A percentile compares a stretch with the other conserved stretches of the same genome.
phyloP scores from a whole-genome alignment of 30 jellyfish, hydroid and myxozoan genomes.

The Hydractinia symbiolongicarpus region DNA sequence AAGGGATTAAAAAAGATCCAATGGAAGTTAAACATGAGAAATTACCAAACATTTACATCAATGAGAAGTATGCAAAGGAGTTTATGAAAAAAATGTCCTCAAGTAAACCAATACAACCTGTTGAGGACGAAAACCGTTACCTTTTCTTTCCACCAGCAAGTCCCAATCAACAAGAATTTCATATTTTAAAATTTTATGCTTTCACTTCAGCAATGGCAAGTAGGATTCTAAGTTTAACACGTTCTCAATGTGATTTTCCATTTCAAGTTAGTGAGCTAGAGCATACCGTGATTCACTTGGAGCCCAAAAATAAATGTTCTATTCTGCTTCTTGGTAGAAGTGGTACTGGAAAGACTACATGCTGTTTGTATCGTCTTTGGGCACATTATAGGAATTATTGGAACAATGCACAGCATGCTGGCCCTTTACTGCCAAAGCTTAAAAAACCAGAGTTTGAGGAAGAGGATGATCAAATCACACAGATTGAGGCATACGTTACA shows the following conservation, averaged over 20 bases:
- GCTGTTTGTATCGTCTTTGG: slow-evolving; percentile 87
- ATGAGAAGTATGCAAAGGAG: not conserved
- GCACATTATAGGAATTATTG: slow-evolving; percentile 55
- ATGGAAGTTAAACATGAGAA: not conserved
- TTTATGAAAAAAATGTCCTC: not conserved
- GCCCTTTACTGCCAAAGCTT: slow-evolving; percentile 51
- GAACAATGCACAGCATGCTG: slow-evolving; percentile 60
- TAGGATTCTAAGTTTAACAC: slow-evolving; percentile 27
- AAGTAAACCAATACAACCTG: slow-evolving; percentile 17
- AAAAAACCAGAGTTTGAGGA: slow-evolving; percentile 13
- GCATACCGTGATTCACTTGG: slow-evolving; percentile 46
- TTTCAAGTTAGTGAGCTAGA: slow-evolving; percentile 74
- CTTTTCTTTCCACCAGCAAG: slow-evolving; percentile 71
- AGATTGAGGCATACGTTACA: not conserved
- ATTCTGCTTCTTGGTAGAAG: slow-evolving; percentile 80
- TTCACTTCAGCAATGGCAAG: slow-evolving; percentile 55
- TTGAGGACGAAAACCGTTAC: not conserved
- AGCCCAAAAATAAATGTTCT: slow-evolving; percentile 40
- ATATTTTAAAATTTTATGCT: slow-evolving; percentile 60
- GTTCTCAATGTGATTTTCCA: slow-evolving; percentile 54
- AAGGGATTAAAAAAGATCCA: not conserved
- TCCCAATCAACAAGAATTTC: slow-evolving; percentile 59
- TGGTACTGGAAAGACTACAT: slow-evolving; percentile 96
- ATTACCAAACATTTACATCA: slow-evolving; percentile 14
- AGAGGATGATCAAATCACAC: slow-evolving; percentile 18